Conservation (phyloP, 2,888 invertebrate genomes). For the Trachelus iudaicus region DNA sequence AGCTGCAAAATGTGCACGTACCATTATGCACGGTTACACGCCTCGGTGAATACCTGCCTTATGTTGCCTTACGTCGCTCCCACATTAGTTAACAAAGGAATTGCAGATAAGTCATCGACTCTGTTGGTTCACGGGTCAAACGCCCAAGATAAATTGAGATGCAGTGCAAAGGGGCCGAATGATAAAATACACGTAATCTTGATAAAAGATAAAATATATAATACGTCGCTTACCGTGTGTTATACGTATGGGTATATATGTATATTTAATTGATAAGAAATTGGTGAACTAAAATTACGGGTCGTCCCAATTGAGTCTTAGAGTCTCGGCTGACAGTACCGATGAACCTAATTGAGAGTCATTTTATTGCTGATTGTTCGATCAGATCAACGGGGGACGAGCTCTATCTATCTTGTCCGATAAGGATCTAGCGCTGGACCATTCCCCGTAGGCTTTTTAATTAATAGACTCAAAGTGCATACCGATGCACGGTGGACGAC, state of each 20-base stretch:
- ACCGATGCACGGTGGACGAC: background rate
- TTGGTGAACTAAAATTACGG: background rate
- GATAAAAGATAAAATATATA: background rate
- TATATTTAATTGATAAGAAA: background rate
- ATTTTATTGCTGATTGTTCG: constrained; percentile 4
- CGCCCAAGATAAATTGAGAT: background rate
- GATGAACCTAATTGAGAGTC: background rate
- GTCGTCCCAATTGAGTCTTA: constrained; percentile 13
- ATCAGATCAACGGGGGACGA: constrained; percentile 12
- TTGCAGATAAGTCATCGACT: constrained; percentile 5
- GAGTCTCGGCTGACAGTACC: background rate
- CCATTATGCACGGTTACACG: background rate
- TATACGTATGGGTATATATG: background rate
- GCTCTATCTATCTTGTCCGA: constrained; percentile 17
- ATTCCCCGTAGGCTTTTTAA: background rate
- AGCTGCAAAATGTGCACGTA: background rate
- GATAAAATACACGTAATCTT: background rate
- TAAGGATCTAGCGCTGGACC: constrained; percentile 8
- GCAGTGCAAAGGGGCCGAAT: background rate
- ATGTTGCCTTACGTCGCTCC: background rate
- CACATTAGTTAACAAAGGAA: constrained; percentile 2
- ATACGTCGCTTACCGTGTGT: no score
- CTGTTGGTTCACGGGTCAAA: background rate
- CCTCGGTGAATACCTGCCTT: background rate
- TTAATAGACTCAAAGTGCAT: background rate